Conservation (phyloP, 2,797 vertebrate genomes). For the Menidia menidia region DNA sequence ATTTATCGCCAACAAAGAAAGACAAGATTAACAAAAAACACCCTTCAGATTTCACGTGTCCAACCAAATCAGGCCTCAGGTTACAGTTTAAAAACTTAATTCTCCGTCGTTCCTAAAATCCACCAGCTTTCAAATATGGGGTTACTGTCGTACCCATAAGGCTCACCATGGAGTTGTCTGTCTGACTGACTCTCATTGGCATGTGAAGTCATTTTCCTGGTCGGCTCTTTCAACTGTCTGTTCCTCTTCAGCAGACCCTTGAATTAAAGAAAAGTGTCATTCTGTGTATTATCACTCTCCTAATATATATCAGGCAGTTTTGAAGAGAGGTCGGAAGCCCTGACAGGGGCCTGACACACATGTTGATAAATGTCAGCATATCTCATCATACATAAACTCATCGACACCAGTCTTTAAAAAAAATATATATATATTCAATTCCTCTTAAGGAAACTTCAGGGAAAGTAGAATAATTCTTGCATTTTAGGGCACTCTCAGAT, state of each 20-base stretch:
- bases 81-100: slow-evolving; percentile 41
- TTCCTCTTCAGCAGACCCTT: slow-evolving; percentile 22
- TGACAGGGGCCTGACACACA: slow-evolving; percentile 5
- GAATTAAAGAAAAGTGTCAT: slow-evolving; percentile 47
- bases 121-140: neutral
- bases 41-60: neutral
- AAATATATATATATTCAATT: neutral
- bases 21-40: neutral
- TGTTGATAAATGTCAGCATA: slow-evolving; percentile 5
- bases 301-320: slow-evolving; percentile 29
- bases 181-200: slow-evolving; percentile 22
- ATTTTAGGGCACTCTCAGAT: slow-evolving; percentile 41
- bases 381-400: slow-evolving; percentile 20
- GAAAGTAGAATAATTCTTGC: slow-evolving; percentile 44
- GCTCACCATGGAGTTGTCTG: slow-evolving; percentile 1
- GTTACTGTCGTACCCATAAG: slow-evolving; percentile 11
- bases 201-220: slow-evolving; percentile 26
- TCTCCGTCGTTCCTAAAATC: slow-evolving; percentile 26
- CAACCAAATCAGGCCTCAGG: neutral
- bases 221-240: neutral
- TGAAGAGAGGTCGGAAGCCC: neutral
- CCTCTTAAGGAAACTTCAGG: slow-evolving; percentile 14
- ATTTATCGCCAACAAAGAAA: neutral
- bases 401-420: slow-evolving; percentile 12
- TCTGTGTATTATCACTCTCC: slow-evolving; percentile 9